Percentiles rank a stretch among this genome's conserved stretches.
Evolutionary conservation across 2,113 vertebrate genomes (phyloP).

Genomic region (Malaclemys terrapin): DNA sequence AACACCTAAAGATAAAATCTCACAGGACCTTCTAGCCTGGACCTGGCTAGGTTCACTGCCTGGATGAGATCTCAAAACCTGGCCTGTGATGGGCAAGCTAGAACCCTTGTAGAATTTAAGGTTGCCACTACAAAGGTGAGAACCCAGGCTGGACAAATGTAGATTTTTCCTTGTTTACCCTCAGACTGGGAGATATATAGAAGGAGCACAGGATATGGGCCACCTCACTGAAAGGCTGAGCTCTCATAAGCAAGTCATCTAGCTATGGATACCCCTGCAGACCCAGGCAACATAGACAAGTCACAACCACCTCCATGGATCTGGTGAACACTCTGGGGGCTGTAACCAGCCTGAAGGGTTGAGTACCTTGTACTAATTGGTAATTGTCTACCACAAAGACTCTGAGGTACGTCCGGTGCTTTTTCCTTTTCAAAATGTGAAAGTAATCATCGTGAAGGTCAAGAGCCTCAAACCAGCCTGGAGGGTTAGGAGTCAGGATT

Average conservation of each 20-base stretch:
- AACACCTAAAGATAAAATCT: rapidly evolving
- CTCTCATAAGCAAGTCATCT: neutral
- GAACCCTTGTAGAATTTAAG: constrained; percentile 9
- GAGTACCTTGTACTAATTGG: neutral
- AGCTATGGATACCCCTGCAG: constrained; percentile 9
- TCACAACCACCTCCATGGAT: constrained; percentile 15
- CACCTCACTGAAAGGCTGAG: neutral
- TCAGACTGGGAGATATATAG: constrained; percentile 56
- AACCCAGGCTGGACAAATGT: neutral
- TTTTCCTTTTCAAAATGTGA: constrained; percentile 26
- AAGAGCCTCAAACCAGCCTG: neutral
- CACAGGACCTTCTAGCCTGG: neutral
- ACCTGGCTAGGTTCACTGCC: rapidly evolving
- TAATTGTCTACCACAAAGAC: neutral
- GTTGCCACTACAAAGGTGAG: neutral
- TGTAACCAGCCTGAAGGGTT: constrained; percentile 38
- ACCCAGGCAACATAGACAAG: neutral
- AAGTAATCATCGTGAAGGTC: neutral
- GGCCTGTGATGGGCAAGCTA: constrained; percentile 60
- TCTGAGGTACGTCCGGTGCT: constrained; percentile 21
- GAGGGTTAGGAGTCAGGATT: neutral
- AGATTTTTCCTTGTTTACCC: neutral
- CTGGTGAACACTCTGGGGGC: constrained; percentile 43
- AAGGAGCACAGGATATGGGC: neutral
- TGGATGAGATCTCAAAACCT: neutral